Base-by-base conservation (phyloP, 2,888 invertebrate genomes). In the Sialis fuliginosa region DNA sequence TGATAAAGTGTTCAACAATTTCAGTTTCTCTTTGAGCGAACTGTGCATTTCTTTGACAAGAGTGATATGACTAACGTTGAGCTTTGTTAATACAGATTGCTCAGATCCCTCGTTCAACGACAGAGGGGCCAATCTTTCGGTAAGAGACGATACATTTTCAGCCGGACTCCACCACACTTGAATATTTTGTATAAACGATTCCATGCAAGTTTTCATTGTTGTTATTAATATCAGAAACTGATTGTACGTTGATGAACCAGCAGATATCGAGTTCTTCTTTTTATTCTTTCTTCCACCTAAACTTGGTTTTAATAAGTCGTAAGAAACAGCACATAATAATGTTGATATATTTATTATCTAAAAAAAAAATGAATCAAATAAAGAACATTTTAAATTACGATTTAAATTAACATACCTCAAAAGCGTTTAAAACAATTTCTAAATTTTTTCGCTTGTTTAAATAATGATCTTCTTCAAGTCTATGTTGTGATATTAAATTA, bases 311-410 rank as follows among this genome's bases (percentile, higher is more conserved):
- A 67, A 60, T 22, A 74, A 52, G 48, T 74, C 73, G 56, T 67
- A 66, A 61, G 71, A 73, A 1, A 74, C 66, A 47, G 75, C 72
- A 47, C 74, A 68, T 4, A 79, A 59, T 49, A 74, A 68, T 22
- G 71, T 69, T 31, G 70, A 61, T 53, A 76, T 65, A 44, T 75
- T 71, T 52, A 77, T 63, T 51, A 75, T 71, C 77, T 78, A 67
- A 34, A 67, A 62, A 48, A 50, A 48, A 44, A 48, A 37, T 34
- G 39, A 40, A 31, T 32, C n/a, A 35, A 48, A 39, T 41, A 34
- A 2, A 6, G 34, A 13, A 41, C 10, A 40, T n/a, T 31, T 22
- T 8, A 35, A 37, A 9, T 12, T 22, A 37, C 7, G 31, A 39
- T 40, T 10, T 22, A 49, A 41, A 12, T 45, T 8, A 13, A 56